Base-by-base conservation (phyloP, 2,888 invertebrate genomes). In the Noctua pronuba region DNA sequence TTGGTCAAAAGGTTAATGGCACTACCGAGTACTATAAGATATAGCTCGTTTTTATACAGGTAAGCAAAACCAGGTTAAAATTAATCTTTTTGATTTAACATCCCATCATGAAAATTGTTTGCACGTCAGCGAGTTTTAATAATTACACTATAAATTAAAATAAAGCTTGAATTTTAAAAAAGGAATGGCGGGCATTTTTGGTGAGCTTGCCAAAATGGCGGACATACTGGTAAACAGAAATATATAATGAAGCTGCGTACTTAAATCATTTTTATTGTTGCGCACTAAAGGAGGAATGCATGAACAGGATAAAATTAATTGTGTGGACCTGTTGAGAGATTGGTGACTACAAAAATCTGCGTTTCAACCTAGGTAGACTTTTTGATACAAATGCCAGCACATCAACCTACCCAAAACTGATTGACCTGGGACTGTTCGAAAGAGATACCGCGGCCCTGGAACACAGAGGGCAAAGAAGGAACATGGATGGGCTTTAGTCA, bases 91-190 rank as follows among this genome's bases (percentile, higher is more conserved):
- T 35, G 4, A 67, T 65, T 62, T 55, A 69, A 77, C 35, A 76
- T 31, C 0, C 35, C 31, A 35, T 35, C 21, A 2, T 31, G 62
- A 21, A 74, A 52, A 67, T 64, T 66, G 65, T 66, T 62, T 41
- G 10, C 35, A 35, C 24, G 21, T 67, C 73, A 77, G 77, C 65
- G 44, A 35, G 18, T 73, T 67, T 68, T 73, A 55, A 73, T 84
- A 77, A 77, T 86, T 62, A 80, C 75, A 38, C 66, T 55, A 70
- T 80, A 77, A 84, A 84, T 86, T 70, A 69, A 86, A 84, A 75
- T 66, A 80, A 66, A 31, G 77, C 46, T 68, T 38, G 58, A 64
- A 24, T 64, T 13, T 18, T 49, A 73, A 75, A 82, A 84, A 24
- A n/a, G 5, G 41, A 13, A 8, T 38, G 5, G 5, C 44, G 1